A percentile compares a stretch with the other conserved stretches of the same genome.
Conservation (phyloP, 2,888 invertebrate species). For the Drosophila peninsularis region DNA sequence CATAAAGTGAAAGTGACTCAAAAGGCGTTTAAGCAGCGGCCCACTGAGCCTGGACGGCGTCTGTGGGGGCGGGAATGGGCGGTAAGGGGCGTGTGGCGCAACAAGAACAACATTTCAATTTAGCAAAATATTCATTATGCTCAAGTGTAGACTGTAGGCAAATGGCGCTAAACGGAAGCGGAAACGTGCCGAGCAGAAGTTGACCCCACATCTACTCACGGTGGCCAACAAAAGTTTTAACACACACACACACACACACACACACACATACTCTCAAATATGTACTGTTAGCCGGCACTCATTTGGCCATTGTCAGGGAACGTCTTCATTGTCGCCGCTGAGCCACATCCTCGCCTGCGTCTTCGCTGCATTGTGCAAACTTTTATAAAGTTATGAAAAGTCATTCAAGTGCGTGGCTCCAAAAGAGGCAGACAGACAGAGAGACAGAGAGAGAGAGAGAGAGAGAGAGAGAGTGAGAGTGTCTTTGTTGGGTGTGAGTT, state of each 20-base stretch:
- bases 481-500: slow-evolving; percentile 22
- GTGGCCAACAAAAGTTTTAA: slow-evolving; percentile 8
- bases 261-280: slow-evolving; percentile 5
- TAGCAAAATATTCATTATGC: slow-evolving; percentile 78
- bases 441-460: neutral
- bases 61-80: neutral
- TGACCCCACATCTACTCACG: slow-evolving; percentile 34
- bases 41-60: neutral
- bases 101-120: slow-evolving; percentile 76
- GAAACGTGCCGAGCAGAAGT: slow-evolving; percentile 71
- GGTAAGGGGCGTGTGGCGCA: neutral
- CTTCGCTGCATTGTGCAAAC: slow-evolving; percentile 64
- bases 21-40: slow-evolving; percentile 50
- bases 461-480: neutral
- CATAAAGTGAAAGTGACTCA: slow-evolving; percentile 78
- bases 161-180: slow-evolving; percentile 76
- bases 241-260: slow-evolving; percentile 3
- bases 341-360: slow-evolving; percentile 17
- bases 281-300: slow-evolving; percentile 35
- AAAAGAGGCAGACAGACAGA: slow-evolving; percentile 31
- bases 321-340: slow-evolving; percentile 61
- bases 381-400: slow-evolving; percentile 78
- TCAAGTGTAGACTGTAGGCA: slow-evolving; percentile 63
- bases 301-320: slow-evolving; percentile 67
- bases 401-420: slow-evolving; percentile 72